Percentiles rank a stretch among this genome's conserved stretches.
phyloP scores from a whole-genome alignment of 2,888 invertebrate genomes.

The Platerodrilus igneus region DNA sequence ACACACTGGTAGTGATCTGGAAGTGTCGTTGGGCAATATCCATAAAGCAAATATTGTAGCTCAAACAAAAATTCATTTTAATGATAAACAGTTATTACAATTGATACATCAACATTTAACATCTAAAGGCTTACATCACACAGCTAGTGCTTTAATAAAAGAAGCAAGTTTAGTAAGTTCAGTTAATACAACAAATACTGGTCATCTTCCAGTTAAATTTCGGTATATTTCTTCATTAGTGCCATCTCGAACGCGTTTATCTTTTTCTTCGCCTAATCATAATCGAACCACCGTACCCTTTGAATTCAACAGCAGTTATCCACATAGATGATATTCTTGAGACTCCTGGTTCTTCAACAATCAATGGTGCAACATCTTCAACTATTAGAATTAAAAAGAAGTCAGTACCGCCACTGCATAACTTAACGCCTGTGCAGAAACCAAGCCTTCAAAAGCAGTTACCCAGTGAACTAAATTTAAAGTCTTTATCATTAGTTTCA shows the following conservation, averaged over 20 bases:
- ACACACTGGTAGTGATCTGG: slow-evolving; percentile 70
- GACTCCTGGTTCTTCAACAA: too few relatives aligned
- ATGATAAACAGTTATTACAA: slow-evolving; percentile 87
- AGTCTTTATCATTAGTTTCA: slow-evolving; percentile 26
- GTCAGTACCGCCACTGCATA: slow-evolving; percentile 15
- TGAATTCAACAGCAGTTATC: too few relatives aligned
- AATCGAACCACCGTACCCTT: slow-evolving; percentile 9
- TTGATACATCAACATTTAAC: slow-evolving; percentile 85
- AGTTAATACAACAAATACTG: slow-evolving; percentile 42
- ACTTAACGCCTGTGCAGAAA: slow-evolving; percentile 34
- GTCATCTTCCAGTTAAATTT: slow-evolving; percentile 46
- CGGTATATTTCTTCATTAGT: slow-evolving; percentile 51
- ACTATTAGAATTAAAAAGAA: slow-evolving; percentile 38
- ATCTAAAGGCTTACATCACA: slow-evolving; percentile 67
- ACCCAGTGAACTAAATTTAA: slow-evolving; percentile 39
- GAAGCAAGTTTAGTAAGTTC: slow-evolving; percentile 69
- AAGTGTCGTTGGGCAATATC: slow-evolving; percentile 85
- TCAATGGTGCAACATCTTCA: slow-evolving; percentile 25
- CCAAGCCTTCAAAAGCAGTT: slow-evolving; percentile 52
- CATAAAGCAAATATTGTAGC: slow-evolving; percentile 94
- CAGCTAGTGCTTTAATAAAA: slow-evolving; percentile 67
- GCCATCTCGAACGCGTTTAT: slow-evolving; percentile 43
- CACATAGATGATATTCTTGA: too few relatives aligned
- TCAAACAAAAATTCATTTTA: slow-evolving; percentile 92
- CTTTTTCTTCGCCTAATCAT: slow-evolving; percentile 33